These are phyloP conservation scores for Pseudomyrmex gracilis DNA, from an alignment of 1,140 invertebrate genomes.

Conservation along the genomic window DNA sequence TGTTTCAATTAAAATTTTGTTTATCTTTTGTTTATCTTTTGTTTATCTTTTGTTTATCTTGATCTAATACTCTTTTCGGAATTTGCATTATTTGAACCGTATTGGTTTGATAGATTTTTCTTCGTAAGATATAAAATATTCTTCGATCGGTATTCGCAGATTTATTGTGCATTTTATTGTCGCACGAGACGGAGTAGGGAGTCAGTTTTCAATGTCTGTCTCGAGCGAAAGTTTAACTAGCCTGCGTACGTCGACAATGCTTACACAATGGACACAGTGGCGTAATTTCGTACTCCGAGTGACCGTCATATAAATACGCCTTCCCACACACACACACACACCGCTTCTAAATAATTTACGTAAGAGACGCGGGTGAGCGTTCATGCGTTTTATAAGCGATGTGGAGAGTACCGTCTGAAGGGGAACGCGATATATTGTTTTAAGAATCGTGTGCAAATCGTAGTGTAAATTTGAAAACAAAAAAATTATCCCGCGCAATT, in stretches of 20 bases:
- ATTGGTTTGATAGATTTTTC: slow-evolving; percentile 24
- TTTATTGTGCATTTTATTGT: slow-evolving; percentile 34
- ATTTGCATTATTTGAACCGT: not conserved
- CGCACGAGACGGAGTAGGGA: slow-evolving; percentile 53
- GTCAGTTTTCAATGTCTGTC: slow-evolving; percentile 70
- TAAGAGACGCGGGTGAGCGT: slow-evolving; percentile 60
- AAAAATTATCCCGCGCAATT: slow-evolving; percentile 10
- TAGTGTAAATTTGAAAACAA: not conserved
- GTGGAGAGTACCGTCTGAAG: not conserved
- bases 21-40: no score
- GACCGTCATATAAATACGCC: slow-evolving; percentile 69
- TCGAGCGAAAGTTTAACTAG: slow-evolving; percentile 74
- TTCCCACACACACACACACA: slow-evolving; percentile 71
- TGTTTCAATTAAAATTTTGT: no score
- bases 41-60: no score
- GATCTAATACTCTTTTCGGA: no score
- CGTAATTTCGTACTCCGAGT: slow-evolving; percentile 71
- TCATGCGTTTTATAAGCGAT: slow-evolving; percentile 55
- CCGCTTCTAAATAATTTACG: slow-evolving; percentile 72
- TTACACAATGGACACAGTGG: slow-evolving; percentile 73
- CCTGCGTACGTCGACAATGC: slow-evolving; percentile 62
- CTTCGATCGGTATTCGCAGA: slow-evolving; percentile 12
- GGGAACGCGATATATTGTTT: slow-evolving; percentile 38
- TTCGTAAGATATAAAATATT: slow-evolving; percentile 3
- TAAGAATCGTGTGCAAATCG: slow-evolving; percentile 15